phyloP scores from a whole-genome alignment of 2,113 vertebrate species.

The Eolophus roseicapilla region DNA sequence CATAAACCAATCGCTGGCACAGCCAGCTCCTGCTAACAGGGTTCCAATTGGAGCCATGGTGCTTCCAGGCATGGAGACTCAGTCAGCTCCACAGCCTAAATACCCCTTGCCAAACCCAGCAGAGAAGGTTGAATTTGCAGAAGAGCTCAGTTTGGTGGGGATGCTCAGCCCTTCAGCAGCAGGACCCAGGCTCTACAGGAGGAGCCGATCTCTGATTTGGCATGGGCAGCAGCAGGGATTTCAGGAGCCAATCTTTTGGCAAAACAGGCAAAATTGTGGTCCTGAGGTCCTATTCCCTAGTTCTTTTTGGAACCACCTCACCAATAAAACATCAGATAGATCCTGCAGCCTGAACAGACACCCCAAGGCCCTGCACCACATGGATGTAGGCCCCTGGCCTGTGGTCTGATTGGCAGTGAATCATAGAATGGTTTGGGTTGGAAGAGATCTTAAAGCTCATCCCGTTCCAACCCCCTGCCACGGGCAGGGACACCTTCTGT shows the following conservation, averaged over 20 bases:
- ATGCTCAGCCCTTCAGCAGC: background rate
- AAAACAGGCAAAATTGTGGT: background rate
- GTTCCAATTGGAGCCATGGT: background rate
- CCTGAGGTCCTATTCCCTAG: background rate
- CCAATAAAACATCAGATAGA: background rate
- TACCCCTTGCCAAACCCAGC: background rate
- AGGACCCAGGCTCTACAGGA: background rate
- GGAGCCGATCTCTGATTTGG: background rate
- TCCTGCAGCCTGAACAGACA: background rate
- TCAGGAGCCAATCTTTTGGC: background rate
- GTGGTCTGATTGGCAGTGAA: background rate
- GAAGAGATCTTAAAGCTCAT: background rate
- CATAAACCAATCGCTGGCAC: accelerated
- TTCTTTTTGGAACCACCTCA: background rate
- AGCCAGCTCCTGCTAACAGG: background rate
- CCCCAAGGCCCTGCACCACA: accelerated
- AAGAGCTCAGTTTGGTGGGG: background rate
- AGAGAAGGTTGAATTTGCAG: background rate
- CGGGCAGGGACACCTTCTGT: background rate
- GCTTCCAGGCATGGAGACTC: background rate
- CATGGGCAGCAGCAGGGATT: background rate
- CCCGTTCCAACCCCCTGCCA: background rate
- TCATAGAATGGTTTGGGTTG: background rate
- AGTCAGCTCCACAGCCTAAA: accelerated
- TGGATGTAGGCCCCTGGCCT: too few relatives aligned